Base-by-base conservation (phyloP, 2,113 vertebrate species). In the Xyrauchen texanus region DNA sequence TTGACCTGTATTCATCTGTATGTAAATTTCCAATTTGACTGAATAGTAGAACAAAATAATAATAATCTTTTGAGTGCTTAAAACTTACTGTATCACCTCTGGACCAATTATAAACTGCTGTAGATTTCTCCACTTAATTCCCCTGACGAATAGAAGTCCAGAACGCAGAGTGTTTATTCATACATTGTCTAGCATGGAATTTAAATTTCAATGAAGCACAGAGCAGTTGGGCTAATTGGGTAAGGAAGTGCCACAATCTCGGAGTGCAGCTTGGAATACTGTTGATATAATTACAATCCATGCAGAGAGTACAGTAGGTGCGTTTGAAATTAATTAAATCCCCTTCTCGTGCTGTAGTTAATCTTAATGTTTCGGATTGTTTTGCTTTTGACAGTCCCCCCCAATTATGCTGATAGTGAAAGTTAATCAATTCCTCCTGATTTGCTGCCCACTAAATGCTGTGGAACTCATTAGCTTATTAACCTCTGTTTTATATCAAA, bases 241-340 rank as follows among this genome's bases (percentile, higher is more conserved):
- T 88, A 90, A 88, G 84, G 83, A 60, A 72, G 85, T 84, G 84
- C 81, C 86, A 85, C 86, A 86, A 87, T 91, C 88, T 90, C 87
- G 72, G 78, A 86, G 91, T 86, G 86, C 88, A 87, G 88, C 87
- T 90, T 79, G 90, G 88, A 91, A 91, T 91, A 92, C 86, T 90
- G 83, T 90, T 91, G 92, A 93, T 92, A 90, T 90, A 92, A 89
- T 92, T 93, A 91, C 91, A 90, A 88, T 91, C 88, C 53, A 86
- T 89, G 85, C 89, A 82, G 89, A 89, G 87, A 90, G 89, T 88
- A 76, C 73, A 65, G 73, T 85, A 85, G 82, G 62, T 82, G 87
- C 87, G 88, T 92, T 91, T 93, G 89, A 92, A 92, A 91, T 92
- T 90, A 92, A 93, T 93, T 92, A 92, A 91, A 88, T 90, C 82